phyloP scores from a whole-genome alignment of 2,888 invertebrate species.

The Liopterus haemorrhoidalis region DNA sequence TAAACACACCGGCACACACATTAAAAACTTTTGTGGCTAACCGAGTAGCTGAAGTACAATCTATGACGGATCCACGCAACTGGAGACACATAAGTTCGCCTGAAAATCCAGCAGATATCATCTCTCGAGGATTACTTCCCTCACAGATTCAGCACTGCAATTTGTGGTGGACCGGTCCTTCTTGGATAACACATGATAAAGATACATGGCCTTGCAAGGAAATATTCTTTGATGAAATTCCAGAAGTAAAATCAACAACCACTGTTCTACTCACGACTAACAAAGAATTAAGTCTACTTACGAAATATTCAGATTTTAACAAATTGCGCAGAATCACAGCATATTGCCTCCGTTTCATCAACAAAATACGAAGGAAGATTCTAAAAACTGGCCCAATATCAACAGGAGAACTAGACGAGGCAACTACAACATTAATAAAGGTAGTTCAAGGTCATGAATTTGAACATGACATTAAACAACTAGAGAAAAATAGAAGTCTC shows the following conservation, averaged over 20 bases:
- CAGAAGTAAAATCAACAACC: not conserved
- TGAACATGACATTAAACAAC: not conserved
- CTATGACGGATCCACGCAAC: not conserved
- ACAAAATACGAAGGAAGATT: not conserved
- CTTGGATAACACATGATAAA: not conserved
- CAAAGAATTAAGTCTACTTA: not conserved
- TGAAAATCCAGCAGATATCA: conserved; percentile 26
- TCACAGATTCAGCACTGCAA: conserved; percentile 7
- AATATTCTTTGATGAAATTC: not conserved
- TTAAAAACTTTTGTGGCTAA: conserved; percentile 28
- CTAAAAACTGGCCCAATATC: not conserved
- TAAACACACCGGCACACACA: conserved; percentile 2
- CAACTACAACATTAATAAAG: not conserved
- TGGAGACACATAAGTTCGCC: conserved; percentile 19
- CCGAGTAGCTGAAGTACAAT: conserved; percentile 24
- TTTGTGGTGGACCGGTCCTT: conserved; percentile 18
- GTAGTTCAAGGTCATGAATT: conserved; percentile 1
- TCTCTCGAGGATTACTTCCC: conserved; percentile 22
- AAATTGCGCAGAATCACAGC: not conserved
- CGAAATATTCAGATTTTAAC: not conserved
- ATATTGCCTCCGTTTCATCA: not conserved
- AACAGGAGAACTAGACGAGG: not conserved
- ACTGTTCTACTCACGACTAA: not conserved
- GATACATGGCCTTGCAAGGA: not conserved
- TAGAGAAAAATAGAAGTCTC: not conserved